Evolutionary conservation across 2,113 vertebrate genomes (phyloP).

Genomic region (Oceanites oceanicus): DNA sequence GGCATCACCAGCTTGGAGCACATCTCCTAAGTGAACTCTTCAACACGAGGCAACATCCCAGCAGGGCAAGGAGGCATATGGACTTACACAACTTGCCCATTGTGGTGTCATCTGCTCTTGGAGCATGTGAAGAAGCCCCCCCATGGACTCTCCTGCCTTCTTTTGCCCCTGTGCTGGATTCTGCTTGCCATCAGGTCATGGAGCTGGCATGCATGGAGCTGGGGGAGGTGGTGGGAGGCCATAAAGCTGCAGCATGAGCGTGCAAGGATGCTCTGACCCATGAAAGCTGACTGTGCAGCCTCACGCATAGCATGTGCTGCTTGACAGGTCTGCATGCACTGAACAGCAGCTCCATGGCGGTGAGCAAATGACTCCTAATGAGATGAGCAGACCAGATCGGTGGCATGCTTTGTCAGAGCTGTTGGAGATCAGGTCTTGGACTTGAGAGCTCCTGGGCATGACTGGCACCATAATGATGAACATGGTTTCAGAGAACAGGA

Average conservation of each 20-base stretch:
- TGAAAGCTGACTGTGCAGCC: neutral
- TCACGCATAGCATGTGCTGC: fast-evolving
- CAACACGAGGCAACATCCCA: neutral
- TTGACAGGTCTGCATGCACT: neutral
- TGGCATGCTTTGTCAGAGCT: neutral
- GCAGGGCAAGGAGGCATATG: neutral
- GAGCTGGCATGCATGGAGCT: neutral
- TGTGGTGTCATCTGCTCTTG: neutral
- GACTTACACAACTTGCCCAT: neutral
- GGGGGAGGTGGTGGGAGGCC: neutral
- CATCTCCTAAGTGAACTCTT: neutral
- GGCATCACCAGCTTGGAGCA: neutral
- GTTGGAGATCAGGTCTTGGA: neutral
- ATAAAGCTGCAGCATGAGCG: neutral
- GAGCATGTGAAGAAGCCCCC: neutral
- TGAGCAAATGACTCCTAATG: neutral
- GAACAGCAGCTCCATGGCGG: neutral
- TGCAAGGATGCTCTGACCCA: neutral
- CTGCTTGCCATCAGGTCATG: neutral
- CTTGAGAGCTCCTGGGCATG: neutral
- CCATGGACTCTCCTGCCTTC: neutral
- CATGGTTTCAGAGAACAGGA: neutral
- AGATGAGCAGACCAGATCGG: neutral
- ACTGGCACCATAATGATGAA: neutral
- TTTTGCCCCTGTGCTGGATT: neutral